Percentiles rank a stretch among this genome's conserved stretches.
Evolutionary conservation across 2,888 invertebrate species (phyloP).

Genomic region (Andricus curvator): DNA sequence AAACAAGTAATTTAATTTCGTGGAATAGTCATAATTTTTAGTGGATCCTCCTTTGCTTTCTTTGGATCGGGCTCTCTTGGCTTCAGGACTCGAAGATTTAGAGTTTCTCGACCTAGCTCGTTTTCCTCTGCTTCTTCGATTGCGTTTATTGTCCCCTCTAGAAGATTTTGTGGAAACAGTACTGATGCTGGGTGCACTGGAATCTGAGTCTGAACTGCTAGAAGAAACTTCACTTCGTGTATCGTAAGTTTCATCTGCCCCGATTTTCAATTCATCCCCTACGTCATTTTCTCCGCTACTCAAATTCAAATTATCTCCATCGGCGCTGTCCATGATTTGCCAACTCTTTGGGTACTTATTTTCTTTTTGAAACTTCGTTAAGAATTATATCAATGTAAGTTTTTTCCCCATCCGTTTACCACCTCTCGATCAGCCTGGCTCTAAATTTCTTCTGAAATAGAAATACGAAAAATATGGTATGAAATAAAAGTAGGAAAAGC

Average conservation of each 20-base stretch:
- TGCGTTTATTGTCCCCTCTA: constrained; percentile 74
- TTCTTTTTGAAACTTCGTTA: constrained; percentile 46
- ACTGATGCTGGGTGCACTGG: constrained; percentile 88
- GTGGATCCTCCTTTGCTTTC: constrained; percentile 71
- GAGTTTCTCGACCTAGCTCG: constrained; percentile 71
- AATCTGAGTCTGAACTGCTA: constrained; percentile 83
- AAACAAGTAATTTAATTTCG: constrained; percentile 95
- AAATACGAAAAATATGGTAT: constrained; percentile 12
- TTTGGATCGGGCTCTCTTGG: constrained; percentile 75
- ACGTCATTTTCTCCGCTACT: constrained; percentile 81
- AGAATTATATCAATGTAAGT: constrained; percentile 49
- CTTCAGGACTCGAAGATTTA: constrained; percentile 74
- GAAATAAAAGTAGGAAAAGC: constrained; percentile 1
- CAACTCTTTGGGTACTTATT: constrained; percentile 56
- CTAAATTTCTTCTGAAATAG: constrained; percentile 55
- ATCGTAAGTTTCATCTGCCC: constrained; percentile 88
- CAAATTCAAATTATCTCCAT: constrained; percentile 73
- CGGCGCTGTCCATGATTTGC: constrained; percentile 49
- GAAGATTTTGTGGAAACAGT: constrained; percentile 87
- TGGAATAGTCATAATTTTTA: constrained; percentile 91
- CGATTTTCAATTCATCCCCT: constrained; percentile 89
- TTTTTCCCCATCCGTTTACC: constrained; percentile 55
- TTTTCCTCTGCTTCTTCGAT: constrained; percentile 69
- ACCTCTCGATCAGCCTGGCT: constrained; percentile 53
- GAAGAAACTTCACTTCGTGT: constrained; percentile 94